Evolutionary conservation across 2,888 invertebrate genomes (phyloP).

Genomic region (Cactoblastis cactorum): DNA sequence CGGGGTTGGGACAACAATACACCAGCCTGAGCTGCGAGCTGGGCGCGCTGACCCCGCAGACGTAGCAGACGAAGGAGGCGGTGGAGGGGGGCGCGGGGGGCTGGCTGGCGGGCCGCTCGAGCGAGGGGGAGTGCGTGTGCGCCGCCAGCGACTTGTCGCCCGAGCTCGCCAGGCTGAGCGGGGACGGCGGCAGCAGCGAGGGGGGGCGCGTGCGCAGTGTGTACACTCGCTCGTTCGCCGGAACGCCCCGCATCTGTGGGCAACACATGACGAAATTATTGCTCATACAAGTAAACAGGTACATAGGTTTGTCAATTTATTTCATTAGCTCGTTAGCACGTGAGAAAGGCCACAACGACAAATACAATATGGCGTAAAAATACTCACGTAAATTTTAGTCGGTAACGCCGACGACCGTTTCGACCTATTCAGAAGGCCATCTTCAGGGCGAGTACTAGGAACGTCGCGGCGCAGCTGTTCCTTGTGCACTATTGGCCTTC

Average conservation of each 20-base stretch:
- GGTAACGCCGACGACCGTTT: too few relatives aligned
- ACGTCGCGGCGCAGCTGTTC: too few relatives aligned
- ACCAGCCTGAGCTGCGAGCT: conserved; percentile 89
- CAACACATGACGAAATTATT: too few relatives aligned
- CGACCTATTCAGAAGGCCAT: too few relatives aligned
- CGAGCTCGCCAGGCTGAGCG: conserved; percentile 65
- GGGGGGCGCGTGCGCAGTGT: conserved; percentile 88
- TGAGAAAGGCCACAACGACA: too few relatives aligned
- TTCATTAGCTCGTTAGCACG: too few relatives aligned
- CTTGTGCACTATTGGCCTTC: too few relatives aligned
- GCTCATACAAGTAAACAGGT: too few relatives aligned
- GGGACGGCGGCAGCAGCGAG: conserved; percentile 70
- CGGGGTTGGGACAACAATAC: conserved; percentile 91
- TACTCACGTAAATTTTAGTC: too few relatives aligned
- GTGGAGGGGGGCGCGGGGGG: conserved; percentile 41
- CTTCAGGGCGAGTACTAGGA: too few relatives aligned
- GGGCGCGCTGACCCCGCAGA: conserved; percentile 90
- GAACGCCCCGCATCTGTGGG: conserved; percentile 82
- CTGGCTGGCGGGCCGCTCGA: conserved; percentile 48
- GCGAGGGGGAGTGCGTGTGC: conserved; percentile 55
- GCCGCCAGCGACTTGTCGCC: conserved; percentile 63
- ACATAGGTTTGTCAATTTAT: too few relatives aligned
- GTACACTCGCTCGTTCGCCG: conserved; percentile 89
- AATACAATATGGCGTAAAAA: too few relatives aligned
- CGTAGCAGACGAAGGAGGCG: conserved; percentile 90